These are phyloP conservation scores for Zeus faber DNA, from an alignment of 2,113 vertebrate genomes.

Conservation along the genomic window DNA sequence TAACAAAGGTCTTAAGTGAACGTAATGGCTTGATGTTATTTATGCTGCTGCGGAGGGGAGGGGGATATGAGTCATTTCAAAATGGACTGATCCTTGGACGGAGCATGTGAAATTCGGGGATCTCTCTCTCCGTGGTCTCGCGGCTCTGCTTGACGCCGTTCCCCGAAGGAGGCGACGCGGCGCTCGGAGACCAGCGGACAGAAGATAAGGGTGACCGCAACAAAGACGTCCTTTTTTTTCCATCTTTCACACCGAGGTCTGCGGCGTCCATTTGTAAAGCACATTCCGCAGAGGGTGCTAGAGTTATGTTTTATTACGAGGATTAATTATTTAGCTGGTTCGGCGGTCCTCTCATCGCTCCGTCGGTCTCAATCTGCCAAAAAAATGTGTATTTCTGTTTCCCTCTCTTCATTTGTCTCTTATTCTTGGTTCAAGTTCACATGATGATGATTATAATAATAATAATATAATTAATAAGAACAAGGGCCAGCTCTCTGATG, in stretches of 20 bases:
- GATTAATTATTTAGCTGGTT: slow-evolving; percentile 51
- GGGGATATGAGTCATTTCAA: slow-evolving; percentile 8
- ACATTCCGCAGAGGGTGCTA: slow-evolving; percentile 51
- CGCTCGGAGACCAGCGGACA: not conserved
- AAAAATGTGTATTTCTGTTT: not conserved
- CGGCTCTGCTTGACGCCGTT: not conserved
- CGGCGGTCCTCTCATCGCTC: not conserved
- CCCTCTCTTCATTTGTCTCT: too few relatives aligned
- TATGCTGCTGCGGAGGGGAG: too few relatives aligned
- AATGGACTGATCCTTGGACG: slow-evolving; percentile 1
- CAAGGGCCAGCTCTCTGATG: too few relatives aligned
- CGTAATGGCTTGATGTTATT: slow-evolving; percentile 47
- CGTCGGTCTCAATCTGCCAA: slow-evolving; percentile 10
- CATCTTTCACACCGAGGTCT: too few relatives aligned
- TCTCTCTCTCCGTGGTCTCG: not conserved
- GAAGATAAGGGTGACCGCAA: not conserved
- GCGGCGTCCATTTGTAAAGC: not conserved
- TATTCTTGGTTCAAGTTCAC: too few relatives aligned
- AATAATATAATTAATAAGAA: too few relatives aligned
- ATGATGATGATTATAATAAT: too few relatives aligned
- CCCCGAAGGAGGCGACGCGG: not conserved
- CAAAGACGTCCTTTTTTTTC: not conserved
- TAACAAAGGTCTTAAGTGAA: slow-evolving; percentile 50
- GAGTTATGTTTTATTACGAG: slow-evolving; percentile 35
- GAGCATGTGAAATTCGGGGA: not conserved